Percentiles rank a stretch among this genome's conserved stretches.
These are phyloP conservation scores for Aelia acuminata DNA, from an alignment of 2,888 invertebrate species.

Conservation along the genomic window DNA sequence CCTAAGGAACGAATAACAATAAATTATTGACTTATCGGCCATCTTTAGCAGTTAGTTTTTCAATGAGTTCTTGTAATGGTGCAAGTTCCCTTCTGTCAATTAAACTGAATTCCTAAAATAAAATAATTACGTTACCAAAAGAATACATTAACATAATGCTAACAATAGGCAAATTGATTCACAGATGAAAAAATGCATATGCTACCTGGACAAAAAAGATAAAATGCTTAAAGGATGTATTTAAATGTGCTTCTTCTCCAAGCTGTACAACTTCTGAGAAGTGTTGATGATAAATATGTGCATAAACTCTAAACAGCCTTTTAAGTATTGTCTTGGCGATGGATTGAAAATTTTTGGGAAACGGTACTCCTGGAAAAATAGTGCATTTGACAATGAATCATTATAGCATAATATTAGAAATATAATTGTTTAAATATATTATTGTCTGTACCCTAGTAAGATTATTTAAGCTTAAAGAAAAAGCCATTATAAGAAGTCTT, in stretches of 20 bases:
- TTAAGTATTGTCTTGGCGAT: slow-evolving; percentile 99
- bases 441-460: neutral
- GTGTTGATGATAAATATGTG: slow-evolving; percentile 99
- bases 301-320: slow-evolving; percentile 97
- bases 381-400: slow-evolving; percentile 56
- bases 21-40: slow-evolving; percentile 75
- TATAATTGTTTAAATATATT: neutral
- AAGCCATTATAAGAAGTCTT: neutral
- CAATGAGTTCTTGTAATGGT: slow-evolving; percentile 97
- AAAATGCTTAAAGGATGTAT: slow-evolving; percentile 99
- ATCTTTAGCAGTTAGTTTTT: slow-evolving; percentile 92
- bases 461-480: neutral
- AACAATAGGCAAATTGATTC: neutral
- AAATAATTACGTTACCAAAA: slow-evolving; percentile 37
- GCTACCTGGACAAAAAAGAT: slow-evolving; percentile 94
- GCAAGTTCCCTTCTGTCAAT: slow-evolving; percentile 97
- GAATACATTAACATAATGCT: neutral
- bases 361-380: slow-evolving; percentile 85
- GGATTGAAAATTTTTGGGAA: slow-evolving; percentile 96
- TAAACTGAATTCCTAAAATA: slow-evolving; percentile 90
- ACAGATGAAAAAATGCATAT: neutral
- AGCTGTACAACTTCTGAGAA: slow-evolving; percentile 97
- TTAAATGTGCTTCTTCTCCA: slow-evolving; percentile 98
- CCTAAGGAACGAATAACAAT: slow-evolving; percentile 48
- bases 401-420: neutral